Base-by-base conservation (phyloP, 2,113 vertebrate species). In the Synchiropus splendidus region DNA sequence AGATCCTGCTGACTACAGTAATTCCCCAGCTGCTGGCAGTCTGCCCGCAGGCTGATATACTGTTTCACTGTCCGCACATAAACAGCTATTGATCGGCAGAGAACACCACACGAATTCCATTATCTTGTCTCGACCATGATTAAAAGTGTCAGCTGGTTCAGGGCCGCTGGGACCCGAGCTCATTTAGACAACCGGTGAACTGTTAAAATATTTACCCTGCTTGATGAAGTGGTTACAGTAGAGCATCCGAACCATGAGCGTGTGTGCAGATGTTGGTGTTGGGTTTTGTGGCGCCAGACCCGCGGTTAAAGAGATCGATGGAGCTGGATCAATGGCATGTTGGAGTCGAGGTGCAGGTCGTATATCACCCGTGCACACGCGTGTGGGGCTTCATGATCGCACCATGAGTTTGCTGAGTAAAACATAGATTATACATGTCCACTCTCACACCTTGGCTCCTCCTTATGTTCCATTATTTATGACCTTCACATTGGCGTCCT, bases 41-140 rank as follows among this genome's bases (percentile, higher is more conserved):
- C 42, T 50, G 71, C 65, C 72, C 57, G 34, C 13, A 54, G 54
- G 63, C 69, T 72, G 72, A 69, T 72, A 62, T 70, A 71, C 36
- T 60, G 52, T 68, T 60, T 69, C 54, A 62, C 61, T 41, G 17
- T 57, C 64, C 49, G 63, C 62, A 56, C 66, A 77, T 74, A 73
- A 80, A 68, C 75, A 67, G 53, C 39, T 78, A 83, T 81, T 76
- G 80, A 83, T 75, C 37, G 3, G 38, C 41, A 33, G 40, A 57
- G 59, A 65, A 62, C 52, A 66, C 48, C 60, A 38, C 46, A 59
- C 67, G 58, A 66, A 52, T 79, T 79, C 59, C 60, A 76, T 82
- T 81, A 78, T 48, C 45, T 34, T 21, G 61, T 16, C 36, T 8
- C 18, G 35, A 16, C 13, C 33, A 10, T 70, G 55, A 71, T 81